Base-by-base conservation (phyloP, 2,888 invertebrate species). In the Salticus scenicus region DNA sequence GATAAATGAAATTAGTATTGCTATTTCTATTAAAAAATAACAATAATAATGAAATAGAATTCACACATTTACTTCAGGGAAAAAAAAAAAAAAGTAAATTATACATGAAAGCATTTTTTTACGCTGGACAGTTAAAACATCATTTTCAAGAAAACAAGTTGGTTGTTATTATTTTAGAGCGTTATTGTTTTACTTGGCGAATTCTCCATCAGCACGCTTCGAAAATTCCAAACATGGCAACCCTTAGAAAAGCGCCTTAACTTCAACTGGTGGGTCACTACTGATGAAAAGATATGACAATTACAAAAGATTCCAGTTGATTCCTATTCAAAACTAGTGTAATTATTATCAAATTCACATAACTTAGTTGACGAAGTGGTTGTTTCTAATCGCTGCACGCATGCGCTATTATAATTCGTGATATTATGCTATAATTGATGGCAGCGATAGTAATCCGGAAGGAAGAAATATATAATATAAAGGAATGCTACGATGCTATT, bases 241-340 rank as follows among this genome's bases (percentile, higher is more conserved):
- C 75, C 80, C 69, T 70, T 12, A 10, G n/a, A 27, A 37, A 27
- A 41, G 70, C 30, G 69, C 67, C 51, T 64, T 74, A 70, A 41
- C 70, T 75, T 24, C 42, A 27, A 31, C 70, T 10, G 20, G 75
- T 41, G 31, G 75, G 82, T 75, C 82, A 75, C 28, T 31, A 33
- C 41, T 70, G 75, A 74, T 73, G 63, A 27, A 74, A 67, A 67
- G 67, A 67, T 67, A 33, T 20, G 37, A 67, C 31, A 20, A 67
- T 37, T 37, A 67, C 67, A 67, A 67, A 67, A 67, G 37, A 31
- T 33, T 17, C 33, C 1, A 24, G 57, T 57, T 67, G 33, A 67
- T 67, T 37, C 67, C 67, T 67, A 67, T 67, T 67, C 33, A 67
- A 24, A 37, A 24, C n/a, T 33, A n/a, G 37, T 33, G 67, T 67